Evolutionary conservation across 2,113 vertebrate species (phyloP), one percentile per base, ranked within the genome.

Genomic region (Muntiacus muntjak): DNA sequence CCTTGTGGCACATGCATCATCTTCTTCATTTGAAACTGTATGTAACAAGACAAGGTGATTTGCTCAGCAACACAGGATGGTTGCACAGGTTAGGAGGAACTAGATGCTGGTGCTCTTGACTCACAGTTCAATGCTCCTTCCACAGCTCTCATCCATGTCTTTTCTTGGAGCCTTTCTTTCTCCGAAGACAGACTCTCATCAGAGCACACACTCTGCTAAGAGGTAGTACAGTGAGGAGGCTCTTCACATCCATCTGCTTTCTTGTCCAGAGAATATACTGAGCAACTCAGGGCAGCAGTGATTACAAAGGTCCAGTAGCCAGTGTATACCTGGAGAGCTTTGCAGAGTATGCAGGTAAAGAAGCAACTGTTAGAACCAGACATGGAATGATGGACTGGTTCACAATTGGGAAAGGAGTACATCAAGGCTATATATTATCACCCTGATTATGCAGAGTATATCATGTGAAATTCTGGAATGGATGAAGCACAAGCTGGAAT

Each of bases 291-390:
- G 62, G 47, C 43, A 83, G 76, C 78, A 57, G 33, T 67, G 91
- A 91, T 95, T 91, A 50, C 91, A 91, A 95, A 96, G 85, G 47
- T 95, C 84, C 87, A 86, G 79, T 10, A 33, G 71, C 54, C 7
- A 15, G 58, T 11, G 33, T 5, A 16, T n/a, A 60, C 54, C 81
- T 96, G 52, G 71, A 87, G 23, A 93, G 62, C 57, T 60, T 87
- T 33, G 45, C 57, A 76, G 47, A 97, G 84, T 17, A 58, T 36
- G 64, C 19, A 71, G 64, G n/a, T 71, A 71, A 71, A 71, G 64
- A 71, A 71, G 64, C 64, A 71, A 36, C 64, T 71, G 64, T 71
- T 36, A 71, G n/a, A 36, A 71, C n/a, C 4, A 71, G n/a, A 36
- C 17, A 23, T 36, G 64, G n/a, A 36, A 71, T 36, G n/a, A 36